A percentile compares a stretch with the other conserved stretches of the same genome.
Conservation (phyloP, 2,113 vertebrate genomes). For the Archocentrus centrarchus region DNA sequence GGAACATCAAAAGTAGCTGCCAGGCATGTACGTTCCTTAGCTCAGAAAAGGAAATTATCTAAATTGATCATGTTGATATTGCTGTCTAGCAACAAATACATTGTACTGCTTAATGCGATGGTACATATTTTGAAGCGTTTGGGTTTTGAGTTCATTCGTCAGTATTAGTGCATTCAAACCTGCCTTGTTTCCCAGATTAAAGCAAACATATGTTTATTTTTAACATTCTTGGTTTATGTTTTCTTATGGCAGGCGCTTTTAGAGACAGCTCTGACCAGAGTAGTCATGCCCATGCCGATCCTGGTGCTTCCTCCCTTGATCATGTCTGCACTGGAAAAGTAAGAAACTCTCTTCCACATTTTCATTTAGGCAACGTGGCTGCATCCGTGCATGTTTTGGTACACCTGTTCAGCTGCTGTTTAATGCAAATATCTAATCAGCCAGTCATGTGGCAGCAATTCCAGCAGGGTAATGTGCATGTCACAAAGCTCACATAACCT, state of each 20-base stretch:
- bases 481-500: neutral
- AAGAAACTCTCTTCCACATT: conserved; percentile 64
- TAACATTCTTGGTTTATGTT: neutral
- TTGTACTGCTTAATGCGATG: neutral
- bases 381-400: neutral
- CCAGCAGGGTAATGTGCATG: neutral
- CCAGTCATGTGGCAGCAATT: no score
- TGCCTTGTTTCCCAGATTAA: neutral
- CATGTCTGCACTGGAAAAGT: conserved; percentile 94
- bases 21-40: conserved; percentile 83
- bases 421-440: no score
- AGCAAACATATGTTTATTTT: neutral
- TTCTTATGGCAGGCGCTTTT: conserved; percentile 85
- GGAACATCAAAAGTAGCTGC: conserved; percentile 91
- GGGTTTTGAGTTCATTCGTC: neutral
- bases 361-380: neutral
- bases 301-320: conserved; percentile 92
- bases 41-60: neutral
- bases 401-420: neutral
- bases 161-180: neutral
- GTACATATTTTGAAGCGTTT: no score
- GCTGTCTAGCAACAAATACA: neutral
- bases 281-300: conserved; percentile 94
- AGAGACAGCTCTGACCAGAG: conserved; percentile 91
- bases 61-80: neutral